These are phyloP conservation scores for Thalpophila matura DNA, from an alignment of 2,888 invertebrate species.

Conservation along the genomic window DNA sequence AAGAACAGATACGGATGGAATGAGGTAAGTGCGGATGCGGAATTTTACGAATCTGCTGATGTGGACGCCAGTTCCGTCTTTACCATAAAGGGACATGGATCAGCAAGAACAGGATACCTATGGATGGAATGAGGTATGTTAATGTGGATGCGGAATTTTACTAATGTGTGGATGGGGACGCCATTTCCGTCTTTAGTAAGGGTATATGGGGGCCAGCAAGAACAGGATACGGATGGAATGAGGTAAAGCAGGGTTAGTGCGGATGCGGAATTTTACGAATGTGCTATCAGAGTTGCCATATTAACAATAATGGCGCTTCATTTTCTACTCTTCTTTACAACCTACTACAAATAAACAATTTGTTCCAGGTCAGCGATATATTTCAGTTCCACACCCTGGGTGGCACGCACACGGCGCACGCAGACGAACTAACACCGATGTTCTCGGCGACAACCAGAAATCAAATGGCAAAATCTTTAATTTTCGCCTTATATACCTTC, in stretches of 20 bases:
- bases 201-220: too few relatives aligned
- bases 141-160: neutral
- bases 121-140: slow-evolving; percentile 94
- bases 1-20: slow-evolving; percentile 95
- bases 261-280: too few relatives aligned
- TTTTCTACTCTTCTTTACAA: too few relatives aligned
- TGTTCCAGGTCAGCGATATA: slow-evolving; percentile 92
- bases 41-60: too few relatives aligned
- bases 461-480: slow-evolving; percentile 59
- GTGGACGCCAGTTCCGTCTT: too few relatives aligned
- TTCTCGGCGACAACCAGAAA: slow-evolving; percentile 73
- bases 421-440: slow-evolving; percentile 84
- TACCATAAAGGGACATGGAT: too few relatives aligned
- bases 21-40: slow-evolving; percentile 85
- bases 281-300: too few relatives aligned
- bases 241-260: too few relatives aligned
- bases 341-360: neutral
- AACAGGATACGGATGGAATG: slow-evolving; percentile 94
- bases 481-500: slow-evolving; percentile 73
- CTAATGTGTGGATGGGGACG: too few relatives aligned
- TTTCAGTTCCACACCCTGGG: slow-evolving; percentile 94
- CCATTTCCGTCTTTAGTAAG: too few relatives aligned
- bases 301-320: too few relatives aligned
- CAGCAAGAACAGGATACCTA: slow-evolving; percentile 93
- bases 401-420: slow-evolving; percentile 87